These are phyloP conservation scores for Cotesia typhae DNA, from an alignment of 1,140 invertebrate species.

Conservation along the genomic window DNA sequence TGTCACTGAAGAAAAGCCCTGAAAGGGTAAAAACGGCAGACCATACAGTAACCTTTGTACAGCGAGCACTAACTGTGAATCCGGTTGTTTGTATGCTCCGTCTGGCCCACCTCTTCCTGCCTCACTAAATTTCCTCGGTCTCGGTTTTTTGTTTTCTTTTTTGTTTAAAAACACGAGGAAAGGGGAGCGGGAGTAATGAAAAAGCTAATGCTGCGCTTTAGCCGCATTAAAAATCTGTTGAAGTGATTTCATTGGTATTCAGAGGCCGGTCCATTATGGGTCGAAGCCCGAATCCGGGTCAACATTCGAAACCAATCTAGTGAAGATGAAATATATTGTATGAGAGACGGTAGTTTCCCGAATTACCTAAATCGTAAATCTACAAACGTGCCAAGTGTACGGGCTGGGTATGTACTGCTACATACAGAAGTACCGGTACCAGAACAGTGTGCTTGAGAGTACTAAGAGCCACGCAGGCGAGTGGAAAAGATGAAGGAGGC, in stretches of 20 bases:
- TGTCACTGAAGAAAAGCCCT: not conserved
- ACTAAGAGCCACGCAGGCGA: slow-evolving; percentile 12
- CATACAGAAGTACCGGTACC: not conserved
- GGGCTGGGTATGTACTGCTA: no score
- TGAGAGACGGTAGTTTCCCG: slow-evolving; percentile 25
- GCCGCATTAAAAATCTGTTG: not conserved
- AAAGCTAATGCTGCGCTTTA: no score
- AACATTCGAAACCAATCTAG: slow-evolving; percentile 23
- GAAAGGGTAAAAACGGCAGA: slow-evolving; percentile 1
- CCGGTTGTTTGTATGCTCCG: slow-evolving; percentile 47
- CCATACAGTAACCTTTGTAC: slow-evolving; percentile 46
- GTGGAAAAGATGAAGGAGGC: slow-evolving; percentile 22
- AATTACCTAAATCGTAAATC: slow-evolving; percentile 36
- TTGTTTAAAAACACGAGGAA: not conserved
- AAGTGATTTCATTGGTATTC: not conserved
- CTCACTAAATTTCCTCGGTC: not conserved
- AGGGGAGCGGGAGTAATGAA: no score
- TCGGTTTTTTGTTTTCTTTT: not conserved
- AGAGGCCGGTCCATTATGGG: no score
- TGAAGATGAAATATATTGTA: slow-evolving; percentile 31
- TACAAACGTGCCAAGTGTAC: slow-evolving; percentile 31
- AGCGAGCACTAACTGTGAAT: slow-evolving; percentile 52
- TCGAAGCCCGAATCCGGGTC: slow-evolving; percentile 15
- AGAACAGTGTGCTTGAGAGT: no score
- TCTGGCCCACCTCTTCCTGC: slow-evolving; percentile 42